phyloP scores from a whole-genome alignment of 1,140 invertebrate genomes.

The Drosophila teissieri region DNA sequence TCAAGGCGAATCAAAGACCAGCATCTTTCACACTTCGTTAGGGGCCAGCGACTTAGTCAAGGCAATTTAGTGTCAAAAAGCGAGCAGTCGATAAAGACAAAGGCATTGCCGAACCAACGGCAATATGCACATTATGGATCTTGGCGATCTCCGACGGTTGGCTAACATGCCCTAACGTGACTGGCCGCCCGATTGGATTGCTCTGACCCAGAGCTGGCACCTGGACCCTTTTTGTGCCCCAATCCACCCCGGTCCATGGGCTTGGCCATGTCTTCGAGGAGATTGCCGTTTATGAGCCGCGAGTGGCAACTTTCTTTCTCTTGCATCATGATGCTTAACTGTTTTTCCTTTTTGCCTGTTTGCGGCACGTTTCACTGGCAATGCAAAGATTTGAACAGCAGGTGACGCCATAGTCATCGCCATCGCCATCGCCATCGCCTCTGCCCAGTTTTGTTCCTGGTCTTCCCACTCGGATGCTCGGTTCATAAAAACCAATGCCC shows the following conservation, averaged over 20 bases:
- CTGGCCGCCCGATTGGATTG: slow-evolving; percentile 39
- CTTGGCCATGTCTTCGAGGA: slow-evolving; percentile 19
- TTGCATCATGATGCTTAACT: slow-evolving; percentile 67
- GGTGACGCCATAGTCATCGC: slow-evolving; percentile 52
- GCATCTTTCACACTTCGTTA: slow-evolving; percentile 82
- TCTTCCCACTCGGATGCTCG: slow-evolving; percentile 50
- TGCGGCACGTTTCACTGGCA: slow-evolving; percentile 68
- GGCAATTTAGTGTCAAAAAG: slow-evolving; percentile 79
- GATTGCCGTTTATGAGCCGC: slow-evolving; percentile 73
- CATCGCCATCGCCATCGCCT: slow-evolving; percentile 37
- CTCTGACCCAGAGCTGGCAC: slow-evolving; percentile 45
- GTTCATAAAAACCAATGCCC: slow-evolving; percentile 81
- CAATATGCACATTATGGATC: slow-evolving; percentile 79
- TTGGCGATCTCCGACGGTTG: slow-evolving; percentile 47
- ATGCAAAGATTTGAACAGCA: slow-evolving; percentile 80
- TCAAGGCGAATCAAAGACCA: slow-evolving; percentile 71
- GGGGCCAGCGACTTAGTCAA: slow-evolving; percentile 60
- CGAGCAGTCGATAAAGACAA: slow-evolving; percentile 64
- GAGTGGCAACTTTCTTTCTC: slow-evolving; percentile 71
- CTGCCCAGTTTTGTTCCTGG: slow-evolving; percentile 14
- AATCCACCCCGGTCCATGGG: slow-evolving; percentile 25
- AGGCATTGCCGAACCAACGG: slow-evolving; percentile 21
- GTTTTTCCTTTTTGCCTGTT: slow-evolving; percentile 17
- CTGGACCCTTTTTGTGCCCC: slow-evolving; percentile 40
- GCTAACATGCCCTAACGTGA: slow-evolving; percentile 74